Evolutionary conservation across 1,140 invertebrate genomes (phyloP), one percentile per base, ranked within the genome.

Genomic region (Oncopodura yosiiana): DNA sequence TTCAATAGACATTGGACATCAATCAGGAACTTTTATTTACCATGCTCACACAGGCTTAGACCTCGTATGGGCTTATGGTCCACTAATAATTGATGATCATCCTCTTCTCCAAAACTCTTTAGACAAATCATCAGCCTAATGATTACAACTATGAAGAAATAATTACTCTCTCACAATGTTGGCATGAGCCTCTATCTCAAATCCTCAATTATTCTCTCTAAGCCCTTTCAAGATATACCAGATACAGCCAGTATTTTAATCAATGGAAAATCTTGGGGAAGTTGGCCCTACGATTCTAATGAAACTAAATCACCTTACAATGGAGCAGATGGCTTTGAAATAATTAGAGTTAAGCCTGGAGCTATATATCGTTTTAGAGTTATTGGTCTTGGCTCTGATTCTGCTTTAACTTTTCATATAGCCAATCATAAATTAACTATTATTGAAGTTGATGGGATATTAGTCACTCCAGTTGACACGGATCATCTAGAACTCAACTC

Each of bases 401-500:
- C 49, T n/a, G 38, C 38, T 24, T 26, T 60, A 2, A 29, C 11
- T 16, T 60, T 44, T 21, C 5, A n/a, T 18, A 56, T 60, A 8
- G 34, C 46, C 34, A 50, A 39, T 1, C 58, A 60, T 48, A 14
- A 19, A 9, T 4, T 36, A 1, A 27, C 12, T 1, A 29, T 60
- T 1, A 56, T 60, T 21, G 58, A 60, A 44, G 24, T 42, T 23
- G 58, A 60, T 36, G 58, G 58, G 14, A 60, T 53, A 4, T 16
- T 52, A 2, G 29, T 18, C 12, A 38, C 45, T 9, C 53, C 58
- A 11, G 44, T 49, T 1, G 6, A n/a, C 9, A 49, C 58, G 0
- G 49, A 56, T 32, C 53, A 56, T 49, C 39, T 60, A 29, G 34
- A 60, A 49, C 26, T 60, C 3, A 60, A 60, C 27, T 18, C 49